Percentiles rank a stretch among this genome's conserved stretches.
Conservation (phyloP, 2,797 vertebrate genomes). For the Xenentodon cancila region DNA sequence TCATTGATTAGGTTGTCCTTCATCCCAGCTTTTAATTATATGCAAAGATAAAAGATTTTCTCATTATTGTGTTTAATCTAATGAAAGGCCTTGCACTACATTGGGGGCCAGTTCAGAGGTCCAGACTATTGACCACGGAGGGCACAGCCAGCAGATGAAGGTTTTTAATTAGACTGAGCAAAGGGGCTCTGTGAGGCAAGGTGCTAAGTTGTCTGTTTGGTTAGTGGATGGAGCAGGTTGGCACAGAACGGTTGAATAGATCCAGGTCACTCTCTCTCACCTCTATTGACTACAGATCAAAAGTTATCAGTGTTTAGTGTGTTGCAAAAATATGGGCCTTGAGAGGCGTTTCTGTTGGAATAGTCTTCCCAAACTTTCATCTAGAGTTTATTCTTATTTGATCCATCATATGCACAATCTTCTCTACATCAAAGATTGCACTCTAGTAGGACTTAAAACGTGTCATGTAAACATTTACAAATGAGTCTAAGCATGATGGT, state of each 20-base stretch:
- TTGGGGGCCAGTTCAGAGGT: conserved; percentile 90
- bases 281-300: conserved; percentile 48
- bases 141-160: conserved; percentile 77
- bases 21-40: conserved; percentile 94
- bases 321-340: conserved; percentile 15
- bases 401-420: too few relatives aligned
- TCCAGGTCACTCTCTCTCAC: conserved; percentile 56
- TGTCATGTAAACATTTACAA: too few relatives aligned
- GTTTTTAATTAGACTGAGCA: conserved; percentile 90
- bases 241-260: conserved; percentile 47
- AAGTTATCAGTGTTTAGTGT: conserved; percentile 36
- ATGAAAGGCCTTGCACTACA: conserved; percentile 93
- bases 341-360: background rate
- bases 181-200: conserved; percentile 66
- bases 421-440: too few relatives aligned
- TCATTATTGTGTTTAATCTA: conserved; percentile 98
- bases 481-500: too few relatives aligned
- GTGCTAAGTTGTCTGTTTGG: conserved; percentile 61
- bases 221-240: conserved; percentile 45
- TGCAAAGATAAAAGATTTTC: conserved; percentile 97
- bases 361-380: background rate
- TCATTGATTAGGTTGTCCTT: conserved; percentile 95
- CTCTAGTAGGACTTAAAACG: too few relatives aligned
- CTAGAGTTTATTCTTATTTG: background rate
- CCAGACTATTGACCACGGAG: conserved; percentile 88